These are phyloP conservation scores for Lophius piscatorius DNA, from an alignment of 2,113 vertebrate species.

Conservation along the genomic window DNA sequence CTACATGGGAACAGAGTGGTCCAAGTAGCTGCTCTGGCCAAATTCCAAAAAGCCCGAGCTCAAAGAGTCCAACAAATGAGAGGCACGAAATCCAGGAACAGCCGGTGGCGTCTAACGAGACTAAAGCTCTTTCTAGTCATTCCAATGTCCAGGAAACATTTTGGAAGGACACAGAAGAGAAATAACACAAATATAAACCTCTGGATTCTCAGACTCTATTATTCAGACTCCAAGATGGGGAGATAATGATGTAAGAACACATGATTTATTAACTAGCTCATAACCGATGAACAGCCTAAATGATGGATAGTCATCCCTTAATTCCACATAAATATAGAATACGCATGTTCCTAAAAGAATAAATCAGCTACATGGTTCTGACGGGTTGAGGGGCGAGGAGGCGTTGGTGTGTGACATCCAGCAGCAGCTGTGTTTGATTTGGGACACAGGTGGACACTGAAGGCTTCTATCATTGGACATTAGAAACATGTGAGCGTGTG, in stretches of 20 bases:
- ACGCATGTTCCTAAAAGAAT: not conserved
- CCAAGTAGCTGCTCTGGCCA: slow-evolving; percentile 1
- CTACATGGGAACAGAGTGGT: slow-evolving; percentile 25
- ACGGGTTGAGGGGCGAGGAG: not conserved
- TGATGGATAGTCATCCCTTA: not conserved
- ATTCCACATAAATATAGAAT: not conserved
- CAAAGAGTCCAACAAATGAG: slow-evolving; percentile 34
- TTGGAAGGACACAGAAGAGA: slow-evolving; percentile 14
- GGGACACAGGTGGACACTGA: not conserved
- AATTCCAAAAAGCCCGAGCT: slow-evolving; percentile 27
- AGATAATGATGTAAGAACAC: not conserved
- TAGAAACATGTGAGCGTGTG: not conserved
- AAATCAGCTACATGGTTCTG: not conserved
- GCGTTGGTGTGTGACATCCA: no score
- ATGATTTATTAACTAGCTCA: no score
- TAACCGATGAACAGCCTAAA: no score
- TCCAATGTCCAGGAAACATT: slow-evolving; percentile 34
- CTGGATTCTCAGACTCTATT: not conserved
- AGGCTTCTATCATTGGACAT: no score
- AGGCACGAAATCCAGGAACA: slow-evolving; percentile 1
- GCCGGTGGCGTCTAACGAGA: slow-evolving; percentile 12
- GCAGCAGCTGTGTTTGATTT: no score
- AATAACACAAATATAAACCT: slow-evolving; percentile 14
- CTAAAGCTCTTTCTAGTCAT: slow-evolving; percentile 25
- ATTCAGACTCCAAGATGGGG: not conserved